A percentile compares a stretch with the other conserved stretches of the same genome.
phyloP scores from a whole-genome alignment of 2,797 vertebrate genomes.

The Danio albolineatus region DNA sequence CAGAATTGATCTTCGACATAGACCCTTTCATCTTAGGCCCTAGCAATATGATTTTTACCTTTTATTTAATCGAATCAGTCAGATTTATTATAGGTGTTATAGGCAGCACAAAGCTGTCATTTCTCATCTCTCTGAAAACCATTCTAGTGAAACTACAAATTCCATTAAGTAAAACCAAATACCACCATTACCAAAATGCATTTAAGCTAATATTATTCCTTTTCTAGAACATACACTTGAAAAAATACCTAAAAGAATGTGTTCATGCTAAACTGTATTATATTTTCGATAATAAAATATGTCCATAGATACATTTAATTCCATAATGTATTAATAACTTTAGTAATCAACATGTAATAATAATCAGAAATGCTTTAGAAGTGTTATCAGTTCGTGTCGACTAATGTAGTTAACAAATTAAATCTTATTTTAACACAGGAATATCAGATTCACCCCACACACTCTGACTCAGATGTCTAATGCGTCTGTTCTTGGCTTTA shows the following conservation, averaged over 20 bases:
- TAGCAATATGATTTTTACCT: too few relatives aligned
- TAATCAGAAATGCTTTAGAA: background rate
- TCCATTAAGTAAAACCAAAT: background rate
- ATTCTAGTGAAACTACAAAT: background rate
- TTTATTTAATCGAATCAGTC: too few relatives aligned
- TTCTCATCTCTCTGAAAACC: background rate
- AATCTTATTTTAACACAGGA: background rate
- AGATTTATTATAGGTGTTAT: background rate
- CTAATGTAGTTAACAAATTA: background rate
- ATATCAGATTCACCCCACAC: slow-evolving; percentile 4
- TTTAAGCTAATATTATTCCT: too few relatives aligned
- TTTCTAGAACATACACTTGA: too few relatives aligned
- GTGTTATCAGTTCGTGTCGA: background rate
- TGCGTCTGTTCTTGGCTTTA: background rate
- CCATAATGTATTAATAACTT: background rate
- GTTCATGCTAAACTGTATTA: too few relatives aligned
- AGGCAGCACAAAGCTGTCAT: too few relatives aligned
- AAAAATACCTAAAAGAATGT: too few relatives aligned
- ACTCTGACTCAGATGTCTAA: background rate
- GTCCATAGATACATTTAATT: background rate
- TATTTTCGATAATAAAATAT: too few relatives aligned
- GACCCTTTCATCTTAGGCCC: too few relatives aligned
- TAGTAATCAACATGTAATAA: background rate
- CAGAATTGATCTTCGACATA: background rate
- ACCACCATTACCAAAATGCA: background rate